Evolutionary conservation across 1,140 invertebrate genomes (phyloP).

Genomic region (Phocides pigmalion): DNA sequence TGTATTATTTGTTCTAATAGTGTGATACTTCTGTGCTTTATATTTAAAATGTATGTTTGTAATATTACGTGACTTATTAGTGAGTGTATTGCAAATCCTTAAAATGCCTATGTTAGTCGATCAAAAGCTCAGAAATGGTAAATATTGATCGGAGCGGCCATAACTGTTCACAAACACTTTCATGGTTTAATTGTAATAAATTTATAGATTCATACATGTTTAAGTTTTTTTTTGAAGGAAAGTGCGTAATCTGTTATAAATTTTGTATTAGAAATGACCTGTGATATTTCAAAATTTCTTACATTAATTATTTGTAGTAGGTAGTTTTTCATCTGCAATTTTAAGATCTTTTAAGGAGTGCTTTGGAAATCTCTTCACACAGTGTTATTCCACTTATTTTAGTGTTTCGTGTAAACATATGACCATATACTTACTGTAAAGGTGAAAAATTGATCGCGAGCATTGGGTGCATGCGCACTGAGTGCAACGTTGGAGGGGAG

Average conservation of each 20-base stretch:
- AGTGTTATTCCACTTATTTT: too few species aligned
- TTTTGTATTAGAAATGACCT: too few species aligned
- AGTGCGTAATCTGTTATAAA: too few species aligned
- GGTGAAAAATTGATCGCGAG: conserved; percentile 69
- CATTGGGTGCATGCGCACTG: conserved; percentile 74
- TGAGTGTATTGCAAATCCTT: conserved; percentile 39
- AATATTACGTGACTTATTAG: conserved; percentile 60
- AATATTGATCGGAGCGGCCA: conserved; percentile 78
- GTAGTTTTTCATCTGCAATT: too few species aligned
- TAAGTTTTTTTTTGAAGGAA: too few species aligned
- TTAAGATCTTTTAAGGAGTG: too few species aligned
- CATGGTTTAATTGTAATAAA: neutral
- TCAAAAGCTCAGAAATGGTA: conserved; percentile 72
- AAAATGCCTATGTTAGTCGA: conserved; percentile 77
- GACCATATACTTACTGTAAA: conserved; percentile 5
- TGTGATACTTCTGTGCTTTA: conserved; percentile 41
- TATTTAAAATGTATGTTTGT: conserved; percentile 58
- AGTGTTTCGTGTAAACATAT: conserved; percentile 1
- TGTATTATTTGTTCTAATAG: conserved; percentile 37
- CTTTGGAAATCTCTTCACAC: too few species aligned
- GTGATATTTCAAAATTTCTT: too few species aligned
- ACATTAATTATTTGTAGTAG: neutral
- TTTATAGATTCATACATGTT: too few species aligned
- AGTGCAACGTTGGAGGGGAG: conserved; percentile 51
- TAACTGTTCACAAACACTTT: conserved; percentile 40